phyloP scores from a whole-genome alignment of 2,888 invertebrate genomes.

The Calameuta idolon region DNA sequence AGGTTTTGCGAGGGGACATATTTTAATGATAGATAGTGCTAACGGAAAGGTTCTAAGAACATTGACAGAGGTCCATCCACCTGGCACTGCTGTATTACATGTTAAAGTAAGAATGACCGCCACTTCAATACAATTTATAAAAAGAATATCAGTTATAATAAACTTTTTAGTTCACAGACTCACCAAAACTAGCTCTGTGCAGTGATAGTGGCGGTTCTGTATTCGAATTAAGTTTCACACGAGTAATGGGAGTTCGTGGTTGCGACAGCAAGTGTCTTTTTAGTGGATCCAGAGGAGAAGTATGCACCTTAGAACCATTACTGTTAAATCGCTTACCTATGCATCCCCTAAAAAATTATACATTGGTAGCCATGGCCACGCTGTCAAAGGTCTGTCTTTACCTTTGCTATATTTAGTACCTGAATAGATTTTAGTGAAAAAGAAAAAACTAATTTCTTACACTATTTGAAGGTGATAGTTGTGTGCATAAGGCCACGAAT shows the following conservation, averaged over 20 bases:
- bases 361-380: slow-evolving; percentile 92
- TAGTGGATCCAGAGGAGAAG: slow-evolving; percentile 97
- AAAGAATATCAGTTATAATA: background rate
- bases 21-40: slow-evolving; percentile 90
- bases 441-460: background rate
- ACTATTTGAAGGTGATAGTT: slow-evolving; percentile 74
- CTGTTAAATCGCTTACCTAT: slow-evolving; percentile 70
- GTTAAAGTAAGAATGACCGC: slow-evolving; percentile 68
- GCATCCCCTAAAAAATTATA: slow-evolving; percentile 79
- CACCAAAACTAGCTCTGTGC: slow-evolving; percentile 80
- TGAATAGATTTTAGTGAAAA: background rate
- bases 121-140: background rate
- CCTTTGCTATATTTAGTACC: background rate
- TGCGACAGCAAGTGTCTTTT: slow-evolving; percentile 94
- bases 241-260: slow-evolving; percentile 88
- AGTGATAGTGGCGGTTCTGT: slow-evolving; percentile 97
- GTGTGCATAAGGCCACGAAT: slow-evolving; percentile 83
- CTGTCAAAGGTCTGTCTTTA: slow-evolving; percentile 81
- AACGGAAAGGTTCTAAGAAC: slow-evolving; percentile 82
- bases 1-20: slow-evolving; percentile 83
- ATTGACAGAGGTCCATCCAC: slow-evolving; percentile 84
- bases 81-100: slow-evolving; percentile 85
- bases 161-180: slow-evolving; percentile 74
- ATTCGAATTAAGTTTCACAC: slow-evolving; percentile 90
- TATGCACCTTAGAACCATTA: slow-evolving; percentile 80